Evolutionary conservation across 2,797 vertebrate genomes (phyloP).

Genomic region (Sebastes trivittatus): DNA sequence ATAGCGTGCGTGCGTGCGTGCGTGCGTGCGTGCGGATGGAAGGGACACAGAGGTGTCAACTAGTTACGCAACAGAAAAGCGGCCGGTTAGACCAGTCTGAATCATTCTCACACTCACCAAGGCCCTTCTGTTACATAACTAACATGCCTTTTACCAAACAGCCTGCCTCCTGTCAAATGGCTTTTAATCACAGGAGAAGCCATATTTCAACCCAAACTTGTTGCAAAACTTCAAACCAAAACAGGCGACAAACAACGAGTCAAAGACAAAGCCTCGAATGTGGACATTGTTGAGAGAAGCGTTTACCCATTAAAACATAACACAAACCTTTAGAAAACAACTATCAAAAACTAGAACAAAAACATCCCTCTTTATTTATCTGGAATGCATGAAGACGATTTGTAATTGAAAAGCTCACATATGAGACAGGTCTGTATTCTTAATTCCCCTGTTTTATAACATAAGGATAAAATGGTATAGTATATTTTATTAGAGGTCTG

Average conservation of each 20-base stretch:
- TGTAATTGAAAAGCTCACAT: not conserved
- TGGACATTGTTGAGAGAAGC: not conserved
- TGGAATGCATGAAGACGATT: not conserved
- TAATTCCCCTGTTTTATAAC: not conserved
- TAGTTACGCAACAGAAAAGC: slow-evolving; percentile 65
- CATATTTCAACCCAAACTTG: slow-evolving; percentile 27
- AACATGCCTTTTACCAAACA: slow-evolving; percentile 48
- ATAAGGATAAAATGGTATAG: not conserved
- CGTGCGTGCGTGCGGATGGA: slow-evolving; percentile 17
- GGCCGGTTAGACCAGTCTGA: slow-evolving; percentile 54
- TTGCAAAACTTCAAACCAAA: not conserved
- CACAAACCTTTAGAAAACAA: not conserved
- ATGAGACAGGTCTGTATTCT: not conserved
- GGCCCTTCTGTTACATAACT: slow-evolving; percentile 62
- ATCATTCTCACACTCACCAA: slow-evolving; percentile 66
- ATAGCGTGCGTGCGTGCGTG: slow-evolving; percentile 3
- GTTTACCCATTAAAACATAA: not conserved
- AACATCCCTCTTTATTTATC: not conserved
- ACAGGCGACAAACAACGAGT: not conserved
- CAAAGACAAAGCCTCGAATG: not conserved
- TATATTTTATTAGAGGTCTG: too few relatives aligned
- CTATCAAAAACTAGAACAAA: not conserved
- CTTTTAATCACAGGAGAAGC: slow-evolving; percentile 30
- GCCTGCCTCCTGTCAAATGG: slow-evolving; percentile 51
- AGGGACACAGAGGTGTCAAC: slow-evolving; percentile 59